These are phyloP conservation scores for Tinamus guttatus DNA, from an alignment of 2,113 vertebrate genomes.

Conservation along the genomic window DNA sequence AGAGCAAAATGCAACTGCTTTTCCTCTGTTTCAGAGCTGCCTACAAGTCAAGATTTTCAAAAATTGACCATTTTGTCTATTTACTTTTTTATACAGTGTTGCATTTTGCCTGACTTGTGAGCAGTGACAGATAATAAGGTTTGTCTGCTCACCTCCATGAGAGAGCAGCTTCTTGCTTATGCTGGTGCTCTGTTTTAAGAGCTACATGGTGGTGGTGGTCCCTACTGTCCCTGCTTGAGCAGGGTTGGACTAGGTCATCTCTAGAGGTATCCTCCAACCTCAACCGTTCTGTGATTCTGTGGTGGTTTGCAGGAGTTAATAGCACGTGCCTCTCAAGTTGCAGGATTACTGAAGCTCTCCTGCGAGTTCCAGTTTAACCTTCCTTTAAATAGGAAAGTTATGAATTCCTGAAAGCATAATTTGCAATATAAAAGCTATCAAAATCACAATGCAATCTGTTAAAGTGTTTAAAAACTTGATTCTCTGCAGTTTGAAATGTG, in stretches of 20 bases:
- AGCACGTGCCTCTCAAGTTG: neutral
- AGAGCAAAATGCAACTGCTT: rapidly evolving
- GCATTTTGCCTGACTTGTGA: neutral
- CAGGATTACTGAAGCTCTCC: conserved; percentile 1
- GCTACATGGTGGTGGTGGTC: neutral
- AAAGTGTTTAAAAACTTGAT: conserved; percentile 67
- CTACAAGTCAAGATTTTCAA: neutral
- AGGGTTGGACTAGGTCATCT: too few relatives aligned
- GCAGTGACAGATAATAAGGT: neutral
- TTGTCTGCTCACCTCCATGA: neutral
- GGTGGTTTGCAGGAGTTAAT: conserved; percentile 35
- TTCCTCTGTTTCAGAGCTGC: neutral
- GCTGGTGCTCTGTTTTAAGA: neutral
- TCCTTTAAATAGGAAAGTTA: conserved; percentile 64
- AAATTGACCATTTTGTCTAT: neutral
- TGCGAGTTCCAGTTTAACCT: conserved; percentile 35
- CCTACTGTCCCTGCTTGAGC: too few relatives aligned
- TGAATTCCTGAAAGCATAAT: conserved; percentile 37
- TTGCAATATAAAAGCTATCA: conserved; percentile 51
- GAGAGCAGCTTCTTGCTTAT: neutral
- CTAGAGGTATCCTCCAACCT: too few relatives aligned
- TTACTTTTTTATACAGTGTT: neutral
- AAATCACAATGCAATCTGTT: conserved; percentile 32
- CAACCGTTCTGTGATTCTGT: neutral
- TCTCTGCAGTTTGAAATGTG: conserved; percentile 51